These are phyloP conservation scores for Timema cristinae DNA, from an alignment of 2,888 invertebrate species.

Conservation along the genomic window DNA sequence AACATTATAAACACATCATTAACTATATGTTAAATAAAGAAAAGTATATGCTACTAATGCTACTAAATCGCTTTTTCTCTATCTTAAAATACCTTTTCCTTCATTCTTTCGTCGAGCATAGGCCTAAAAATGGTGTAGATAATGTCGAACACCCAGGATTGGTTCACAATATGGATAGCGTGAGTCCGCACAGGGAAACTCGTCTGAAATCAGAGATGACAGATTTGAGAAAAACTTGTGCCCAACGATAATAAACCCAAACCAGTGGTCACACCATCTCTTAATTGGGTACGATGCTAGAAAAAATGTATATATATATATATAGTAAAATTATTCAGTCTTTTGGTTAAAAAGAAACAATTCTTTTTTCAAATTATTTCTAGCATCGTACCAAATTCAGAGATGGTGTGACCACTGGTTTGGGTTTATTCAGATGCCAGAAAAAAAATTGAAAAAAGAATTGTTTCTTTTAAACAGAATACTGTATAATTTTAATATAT, in stretches of 20 bases:
- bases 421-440: not conserved
- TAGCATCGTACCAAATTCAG: not conserved
- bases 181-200: conserved; percentile 69
- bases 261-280: not conserved
- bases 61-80: too few species aligned
- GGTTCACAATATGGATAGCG: conserved; percentile 73
- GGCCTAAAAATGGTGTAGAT: conserved; percentile 76
- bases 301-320: not conserved
- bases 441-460: not conserved
- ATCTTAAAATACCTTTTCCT: conserved; percentile 40
- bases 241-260: not conserved
- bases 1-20: too few species aligned
- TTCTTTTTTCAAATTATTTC: not conserved
- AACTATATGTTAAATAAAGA: too few species aligned
- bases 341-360: conserved; percentile 9
- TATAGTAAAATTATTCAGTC: conserved; percentile 4
- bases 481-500: conserved; percentile 1
- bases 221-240: not conserved
- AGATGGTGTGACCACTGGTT: too few species aligned
- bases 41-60: too few species aligned
- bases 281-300: not conserved
- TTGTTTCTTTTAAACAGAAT: conserved; percentile 2
- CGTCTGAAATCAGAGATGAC: conserved; percentile 42
- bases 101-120: conserved; percentile 64
- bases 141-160: conserved; percentile 77